Base-by-base conservation (phyloP, 2,113 vertebrate genomes). In the Myxocyprinus asiaticus region DNA sequence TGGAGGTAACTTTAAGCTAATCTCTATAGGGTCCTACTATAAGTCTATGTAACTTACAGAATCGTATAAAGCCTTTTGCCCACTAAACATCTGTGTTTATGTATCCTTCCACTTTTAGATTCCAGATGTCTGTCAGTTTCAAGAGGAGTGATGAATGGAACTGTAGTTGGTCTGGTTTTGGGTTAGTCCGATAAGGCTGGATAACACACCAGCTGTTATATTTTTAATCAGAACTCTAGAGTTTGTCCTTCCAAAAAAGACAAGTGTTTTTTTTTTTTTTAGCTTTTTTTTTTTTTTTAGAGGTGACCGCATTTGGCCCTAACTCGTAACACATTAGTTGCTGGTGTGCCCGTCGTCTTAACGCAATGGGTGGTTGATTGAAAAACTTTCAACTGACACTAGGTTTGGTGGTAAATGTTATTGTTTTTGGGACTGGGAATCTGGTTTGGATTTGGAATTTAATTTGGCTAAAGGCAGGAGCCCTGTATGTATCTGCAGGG, bases 161-260 rank as follows among this genome's bases (percentile, higher is more conserved):
- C 75, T 33, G 22, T 33, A 33, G 59, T 70, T 14, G 33, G 53
- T 56, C 53, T 56, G 42, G 5, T 8, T 61, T 82, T 48, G 64
- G 51, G 58, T 84, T 51, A 84, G 82, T 78, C 78, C 82, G 69
- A 78, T 78, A 87, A 87, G 84, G 81, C 87, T 80, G 78, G 17
- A 85, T 89, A 86, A 92, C 88, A 76, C 88, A 81, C 82, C 90
- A 91, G 88, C 87, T 90, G 90, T 90, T 92, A 89, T 88, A 72
- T 82, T 90, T 33, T 91, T 90, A 91, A 92, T 91, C 90, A 88
- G 87, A 82, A 87, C 84, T 83, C 79, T 78, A 77, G 67, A 85
- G 22, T 33, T 33, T 33, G 22, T 33, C 22, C 67, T 45, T 62
- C 73, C 61, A 84, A 85, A 84, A n/a, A 80, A 88, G 84, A 85